Conservation (phyloP, 2,797 vertebrate genomes). For the Morelia viridis region DNA sequence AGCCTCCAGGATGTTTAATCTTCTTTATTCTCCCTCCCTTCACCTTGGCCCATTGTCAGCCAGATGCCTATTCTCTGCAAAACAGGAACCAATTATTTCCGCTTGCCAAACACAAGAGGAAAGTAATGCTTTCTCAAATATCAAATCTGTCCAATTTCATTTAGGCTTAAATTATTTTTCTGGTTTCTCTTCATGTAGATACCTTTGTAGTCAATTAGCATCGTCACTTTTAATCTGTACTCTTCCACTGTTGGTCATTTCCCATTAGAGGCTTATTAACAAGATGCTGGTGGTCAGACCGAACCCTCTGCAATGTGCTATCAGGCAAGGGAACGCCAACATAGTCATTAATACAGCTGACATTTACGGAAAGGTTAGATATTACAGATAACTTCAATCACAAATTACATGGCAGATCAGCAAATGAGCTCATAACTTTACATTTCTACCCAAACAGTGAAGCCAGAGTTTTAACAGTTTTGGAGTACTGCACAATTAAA, state of each 20-base stretch:
- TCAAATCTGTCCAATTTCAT: constrained; percentile 95
- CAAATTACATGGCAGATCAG: constrained; percentile 55
- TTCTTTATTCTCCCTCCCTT: constrained; percentile 24
- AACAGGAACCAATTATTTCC: constrained; percentile 72
- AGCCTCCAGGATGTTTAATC: constrained; percentile 1
- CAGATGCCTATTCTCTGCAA: constrained; percentile 56
- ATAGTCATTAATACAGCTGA: constrained; percentile 87
- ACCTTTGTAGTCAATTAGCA: constrained; percentile 94
- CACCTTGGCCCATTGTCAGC: constrained; percentile 31
- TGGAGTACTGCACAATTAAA: constrained; percentile 10
- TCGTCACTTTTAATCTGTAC: constrained; percentile 93
- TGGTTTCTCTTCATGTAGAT: constrained; percentile 87
- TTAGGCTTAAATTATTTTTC: constrained; percentile 93
- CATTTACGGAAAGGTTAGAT: constrained; percentile 90
- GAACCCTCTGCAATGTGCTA: constrained; percentile 80
- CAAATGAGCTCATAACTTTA: constrained; percentile 51
- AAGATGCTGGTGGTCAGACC: constrained; percentile 83
- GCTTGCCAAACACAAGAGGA: constrained; percentile 68
- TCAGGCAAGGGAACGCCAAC: constrained; percentile 81
- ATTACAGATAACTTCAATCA: constrained; percentile 71
- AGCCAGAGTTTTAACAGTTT: constrained; percentile 17
- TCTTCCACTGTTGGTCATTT: constrained; percentile 90
- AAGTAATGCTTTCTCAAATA: constrained; percentile 77
- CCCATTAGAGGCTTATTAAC: constrained; percentile 90
- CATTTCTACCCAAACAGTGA: constrained; percentile 30